Percentiles rank a stretch among this genome's conserved stretches.
Conservation (phyloP, 2,113 vertebrate species). For the Daphoenositta chrysoptera region DNA sequence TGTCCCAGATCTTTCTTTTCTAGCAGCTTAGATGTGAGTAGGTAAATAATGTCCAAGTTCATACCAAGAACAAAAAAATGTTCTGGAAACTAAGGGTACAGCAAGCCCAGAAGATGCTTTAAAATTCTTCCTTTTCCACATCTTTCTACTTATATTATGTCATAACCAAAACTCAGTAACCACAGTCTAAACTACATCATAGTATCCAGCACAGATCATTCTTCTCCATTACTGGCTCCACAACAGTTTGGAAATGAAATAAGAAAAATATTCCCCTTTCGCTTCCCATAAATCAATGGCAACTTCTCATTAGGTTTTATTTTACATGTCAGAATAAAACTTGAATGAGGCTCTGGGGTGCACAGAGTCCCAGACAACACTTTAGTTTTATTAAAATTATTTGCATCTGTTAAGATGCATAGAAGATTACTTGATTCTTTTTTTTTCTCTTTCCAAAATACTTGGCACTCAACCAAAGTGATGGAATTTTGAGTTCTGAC, state of each 20-base stretch:
- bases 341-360: not conserved
- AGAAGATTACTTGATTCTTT: not conserved
- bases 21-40: not conserved
- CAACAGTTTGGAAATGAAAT: not conserved
- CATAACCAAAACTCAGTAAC: not conserved
- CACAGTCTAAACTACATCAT: not conserved
- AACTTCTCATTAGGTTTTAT: not conserved
- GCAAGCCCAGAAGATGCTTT: not conserved
- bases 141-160: not conserved
- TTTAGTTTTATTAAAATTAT: not conserved
- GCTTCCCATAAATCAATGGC: not conserved
- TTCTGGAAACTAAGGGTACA: not conserved
- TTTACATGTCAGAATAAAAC: not conserved
- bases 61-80: not conserved
- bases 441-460: not conserved
- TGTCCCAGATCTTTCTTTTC: not conserved
- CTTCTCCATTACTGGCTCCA: not conserved
- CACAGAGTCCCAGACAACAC: not conserved
- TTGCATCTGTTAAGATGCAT: not conserved
- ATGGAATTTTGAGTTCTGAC: not conserved
- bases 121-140: not conserved
- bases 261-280: not conserved
- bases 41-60: not conserved
- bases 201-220: not conserved
- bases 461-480: not conserved